Evolutionary conservation across 2,797 vertebrate species (phyloP), one percentile per base, ranked within the genome.

Genomic region (Selene dorsalis): DNA sequence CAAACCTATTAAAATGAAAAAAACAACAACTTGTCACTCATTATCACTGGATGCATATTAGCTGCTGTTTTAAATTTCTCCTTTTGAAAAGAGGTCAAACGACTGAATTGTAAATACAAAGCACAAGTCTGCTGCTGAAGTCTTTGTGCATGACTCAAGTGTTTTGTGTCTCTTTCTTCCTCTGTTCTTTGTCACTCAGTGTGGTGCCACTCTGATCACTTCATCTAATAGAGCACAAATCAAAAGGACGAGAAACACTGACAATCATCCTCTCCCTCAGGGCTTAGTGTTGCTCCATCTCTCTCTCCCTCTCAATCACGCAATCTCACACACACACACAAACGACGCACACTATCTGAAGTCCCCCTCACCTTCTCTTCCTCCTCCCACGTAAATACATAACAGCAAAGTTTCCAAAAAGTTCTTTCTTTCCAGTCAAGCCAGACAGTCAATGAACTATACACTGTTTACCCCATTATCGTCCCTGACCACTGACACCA

Each of bases 401-500:
- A 41, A 57, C 35, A 73, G 58, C 16, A 56, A 83, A 90, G 61
- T 87, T 88, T 72, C n/a, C 22, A 35, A 50, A 77, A 87, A 75
- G 16, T 72, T 61, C 0, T 64, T 45, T 48, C 17, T 71, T 80
- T 61, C 48, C 45, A 48, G 12, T 59, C 4, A 3, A 3, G 47
- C 30, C 39, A 75, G 56, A 80, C 24, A 13, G 28, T 82, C 50
- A 3, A 60, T 55, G 71, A 85, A 82, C 66, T 53, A n/a, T 22
- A 41, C 0, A n/a, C 35, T 79, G 83, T 81, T 91, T 82, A 81
- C 69, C 61, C 65, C 77, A 77, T 87, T 84, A 88, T 80, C 22
- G 4, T 58, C 67, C 32, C 61, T 86, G 88, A 87, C 90, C 74
- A 12, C 69, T 85, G 80, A 90, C 88, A 89, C 83, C 74, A 60